Base-by-base conservation (phyloP, 2,113 vertebrate species). In the Lepisosteus osseus region DNA sequence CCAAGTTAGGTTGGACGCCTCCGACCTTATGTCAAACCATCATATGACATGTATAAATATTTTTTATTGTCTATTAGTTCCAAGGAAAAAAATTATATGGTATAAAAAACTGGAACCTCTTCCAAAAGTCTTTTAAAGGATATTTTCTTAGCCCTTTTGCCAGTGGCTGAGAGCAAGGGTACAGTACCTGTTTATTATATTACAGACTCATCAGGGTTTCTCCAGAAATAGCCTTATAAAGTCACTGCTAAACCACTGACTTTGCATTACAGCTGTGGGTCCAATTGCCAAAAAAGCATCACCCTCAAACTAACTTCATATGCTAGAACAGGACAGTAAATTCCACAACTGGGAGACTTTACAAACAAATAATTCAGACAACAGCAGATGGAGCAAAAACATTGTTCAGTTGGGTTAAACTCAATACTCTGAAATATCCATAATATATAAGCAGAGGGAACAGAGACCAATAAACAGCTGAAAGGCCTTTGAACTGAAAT, bases 401-500 rank as follows among this genome's bases (percentile, higher is more conserved):
- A 43, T 42, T 29, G 29, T 29, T 29, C 29, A 29, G 29, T 29
- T 29, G 29, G 29, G 29, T 29, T 29, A 29, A 29, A 29, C 29
- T 29, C 29, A 29, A 29, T 29, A 29, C 2, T 29, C 29, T 29
- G 29, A 29, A 29, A 29, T 29, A 29, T 29, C 29, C 29, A 29
- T 29, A 29, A 29, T 29, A 29, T 29, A 29, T 29, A 61, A 66
- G 57, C 15, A 70, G 12, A 70, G 11, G 29, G 4, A 17, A 62
- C 61, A 51, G 47, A 51, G 47, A 7, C 2, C 67, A 64, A 70
- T 67, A 13, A 17, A 45, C 0, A 40, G 51, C 72, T 61, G 72
- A 65, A 64, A 59, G 69, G 55, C 69, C 54, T 72, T 45, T 63
- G 62, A 56, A 65, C 57, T 68, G 17, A 40, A 44, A 54, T 68